Conservation (phyloP, 2,797 vertebrate species). For the Liasis olivaceus region DNA sequence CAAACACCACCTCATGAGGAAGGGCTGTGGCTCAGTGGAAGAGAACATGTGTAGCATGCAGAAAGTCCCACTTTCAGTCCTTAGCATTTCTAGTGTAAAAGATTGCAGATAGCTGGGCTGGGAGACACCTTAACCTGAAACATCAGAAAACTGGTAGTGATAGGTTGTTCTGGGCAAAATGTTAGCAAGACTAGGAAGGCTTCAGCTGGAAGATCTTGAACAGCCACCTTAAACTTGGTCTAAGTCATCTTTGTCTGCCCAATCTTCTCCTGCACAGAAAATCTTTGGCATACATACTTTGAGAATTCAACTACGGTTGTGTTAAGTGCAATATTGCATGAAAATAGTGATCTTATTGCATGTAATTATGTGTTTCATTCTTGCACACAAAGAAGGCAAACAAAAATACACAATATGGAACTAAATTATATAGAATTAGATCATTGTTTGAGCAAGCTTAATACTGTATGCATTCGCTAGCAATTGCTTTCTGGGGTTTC, state of each 20-base stretch:
- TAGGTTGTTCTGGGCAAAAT: neutral
- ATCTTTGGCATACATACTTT: neutral
- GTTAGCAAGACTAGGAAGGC: neutral
- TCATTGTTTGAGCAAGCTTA: neutral
- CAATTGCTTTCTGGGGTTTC: neutral
- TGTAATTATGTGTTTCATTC: neutral
- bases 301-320: neutral
- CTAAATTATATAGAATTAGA: neutral
- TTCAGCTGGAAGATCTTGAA: neutral
- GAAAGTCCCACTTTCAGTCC: neutral
- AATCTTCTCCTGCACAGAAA: neutral
- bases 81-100: neutral
- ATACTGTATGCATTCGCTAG: too few species aligned
- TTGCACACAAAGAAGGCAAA: neutral
- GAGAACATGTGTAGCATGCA: neutral
- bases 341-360: neutral
- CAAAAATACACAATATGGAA: neutral
- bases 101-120: neutral
- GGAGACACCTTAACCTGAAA: neutral
- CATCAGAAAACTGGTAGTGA: neutral
- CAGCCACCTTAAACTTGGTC: too few species aligned
- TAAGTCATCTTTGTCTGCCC: neutral
- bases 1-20: neutral
- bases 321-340: neutral
- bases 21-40: neutral